phyloP scores from a whole-genome alignment of 2,797 vertebrate species.

The Phyllotis vaccarum region DNA sequence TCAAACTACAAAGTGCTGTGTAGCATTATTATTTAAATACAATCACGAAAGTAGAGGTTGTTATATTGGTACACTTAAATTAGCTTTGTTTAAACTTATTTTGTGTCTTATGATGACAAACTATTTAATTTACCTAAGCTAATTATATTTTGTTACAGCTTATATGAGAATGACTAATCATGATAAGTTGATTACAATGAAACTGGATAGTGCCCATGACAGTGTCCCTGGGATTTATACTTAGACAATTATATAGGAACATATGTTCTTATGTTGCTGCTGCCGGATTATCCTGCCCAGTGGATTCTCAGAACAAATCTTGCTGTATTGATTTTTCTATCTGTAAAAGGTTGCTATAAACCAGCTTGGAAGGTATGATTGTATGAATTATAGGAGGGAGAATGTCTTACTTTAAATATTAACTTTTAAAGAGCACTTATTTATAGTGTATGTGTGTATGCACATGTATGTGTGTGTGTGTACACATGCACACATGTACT shows the following conservation, averaged over 20 bases:
- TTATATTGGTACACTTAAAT: slow-evolving; percentile 14
- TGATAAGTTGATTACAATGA: slow-evolving; percentile 48
- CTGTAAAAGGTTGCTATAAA: slow-evolving; percentile 6
- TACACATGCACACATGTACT: too few species aligned
- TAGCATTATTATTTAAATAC: background rate
- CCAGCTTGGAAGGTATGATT: slow-evolving; percentile 5
- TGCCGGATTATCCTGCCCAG: slow-evolving; percentile 28
- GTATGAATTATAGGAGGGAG: background rate
- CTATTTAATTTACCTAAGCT: slow-evolving; percentile 62
- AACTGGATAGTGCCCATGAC: background rate
- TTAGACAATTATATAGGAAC: slow-evolving; percentile 23
- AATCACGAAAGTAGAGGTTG: background rate
- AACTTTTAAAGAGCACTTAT: background rate
- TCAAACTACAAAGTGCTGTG: background rate
- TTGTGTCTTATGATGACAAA: slow-evolving; percentile 42
- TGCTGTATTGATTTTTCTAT: slow-evolving; percentile 60
- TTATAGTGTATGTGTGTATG: background rate
- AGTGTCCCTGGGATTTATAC: background rate
- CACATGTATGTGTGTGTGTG: background rate
- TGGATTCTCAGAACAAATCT: slow-evolving; percentile 45
- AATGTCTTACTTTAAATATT: background rate
- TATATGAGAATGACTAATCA: slow-evolving; percentile 20
- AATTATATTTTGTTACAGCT: slow-evolving; percentile 58
- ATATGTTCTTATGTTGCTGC: slow-evolving; percentile 5
- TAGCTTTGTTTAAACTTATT: slow-evolving; percentile 50